Evolutionary conservation across 2,797 vertebrate genomes (phyloP).

Genomic region (Pterois miles): DNA sequence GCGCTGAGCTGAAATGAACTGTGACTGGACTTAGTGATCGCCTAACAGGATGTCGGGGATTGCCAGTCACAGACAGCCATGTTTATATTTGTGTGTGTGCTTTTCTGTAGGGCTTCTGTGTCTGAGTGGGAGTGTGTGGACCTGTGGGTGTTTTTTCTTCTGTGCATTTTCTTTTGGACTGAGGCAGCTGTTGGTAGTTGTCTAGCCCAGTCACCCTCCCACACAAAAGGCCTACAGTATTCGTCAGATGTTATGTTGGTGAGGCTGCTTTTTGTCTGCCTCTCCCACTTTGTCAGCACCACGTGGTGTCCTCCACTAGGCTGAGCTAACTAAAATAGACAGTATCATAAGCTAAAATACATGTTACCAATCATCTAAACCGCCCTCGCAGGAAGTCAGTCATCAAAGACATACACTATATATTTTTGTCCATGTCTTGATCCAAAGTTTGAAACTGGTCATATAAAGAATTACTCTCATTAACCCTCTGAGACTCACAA

Average conservation of each 20-base stretch:
- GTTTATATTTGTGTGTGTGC: conserved; percentile 19
- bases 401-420: background rate
- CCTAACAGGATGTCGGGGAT: conserved; percentile 72
- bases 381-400: background rate
- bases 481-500: conserved; percentile 2
- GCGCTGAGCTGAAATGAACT: conserved; percentile 43
- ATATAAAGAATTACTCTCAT: conserved; percentile 26
- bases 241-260: conserved; percentile 66
- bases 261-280: conserved; percentile 73
- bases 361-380: conserved; percentile 2
- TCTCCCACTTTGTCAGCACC: conserved; percentile 24
- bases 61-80: conserved; percentile 50
- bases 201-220: conserved; percentile 71
- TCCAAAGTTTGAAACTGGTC: background rate
- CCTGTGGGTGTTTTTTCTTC: conserved; percentile 26
- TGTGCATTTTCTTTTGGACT: conserved; percentile 66
- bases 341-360: conserved; percentile 7
- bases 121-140: conserved; percentile 53
- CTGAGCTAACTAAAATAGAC: conserved; percentile 23
- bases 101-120: conserved; percentile 58
- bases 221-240: conserved; percentile 78
- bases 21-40: conserved; percentile 49
- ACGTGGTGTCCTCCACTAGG: conserved; percentile 23
- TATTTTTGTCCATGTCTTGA: background rate
- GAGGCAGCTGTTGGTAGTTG: conserved; percentile 81